Percentiles rank a stretch among this genome's conserved stretches.
Conservation (phyloP, 2,888 invertebrate genomes). For the Morinoia aosen region DNA sequence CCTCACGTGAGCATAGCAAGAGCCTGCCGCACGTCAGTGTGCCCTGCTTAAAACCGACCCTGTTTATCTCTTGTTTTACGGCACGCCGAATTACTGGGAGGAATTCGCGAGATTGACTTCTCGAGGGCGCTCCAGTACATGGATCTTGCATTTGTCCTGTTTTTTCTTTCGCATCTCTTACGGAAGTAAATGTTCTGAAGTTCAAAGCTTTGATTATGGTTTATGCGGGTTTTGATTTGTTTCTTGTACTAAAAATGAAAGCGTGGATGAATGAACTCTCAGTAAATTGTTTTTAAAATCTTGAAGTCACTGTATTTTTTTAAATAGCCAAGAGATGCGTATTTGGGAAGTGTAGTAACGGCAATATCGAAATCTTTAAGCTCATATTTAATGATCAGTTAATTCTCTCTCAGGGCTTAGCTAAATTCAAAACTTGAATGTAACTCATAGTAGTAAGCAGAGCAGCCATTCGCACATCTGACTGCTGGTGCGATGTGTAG, state of each 20-base stretch:
- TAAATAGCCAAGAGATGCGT: too few relatives aligned
- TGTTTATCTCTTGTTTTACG: not conserved
- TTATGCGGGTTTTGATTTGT: not conserved
- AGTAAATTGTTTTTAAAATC: too few relatives aligned
- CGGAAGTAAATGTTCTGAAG: not conserved
- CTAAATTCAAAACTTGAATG: not conserved
- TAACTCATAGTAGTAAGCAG: not conserved
- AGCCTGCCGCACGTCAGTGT: not conserved
- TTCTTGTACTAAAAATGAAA: too few relatives aligned
- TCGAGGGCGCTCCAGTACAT: not conserved
- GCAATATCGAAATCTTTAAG: too few relatives aligned
- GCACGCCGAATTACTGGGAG: not conserved
- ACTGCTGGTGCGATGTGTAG: not conserved
- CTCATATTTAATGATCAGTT: too few relatives aligned
- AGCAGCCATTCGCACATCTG: not conserved
- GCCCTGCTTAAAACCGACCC: not conserved
- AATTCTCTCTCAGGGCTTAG: not conserved
- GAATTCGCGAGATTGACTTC: not conserved
- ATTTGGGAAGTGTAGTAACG: too few relatives aligned
- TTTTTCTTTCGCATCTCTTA: too few relatives aligned
- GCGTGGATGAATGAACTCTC: too few relatives aligned
- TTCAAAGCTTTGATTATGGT: not conserved
- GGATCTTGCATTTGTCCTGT: not conserved
- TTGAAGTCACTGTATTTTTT: too few relatives aligned
- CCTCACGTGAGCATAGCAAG: not conserved